Evolutionary conservation across 2,113 vertebrate species (phyloP), one percentile per base, ranked within the genome.

Genomic region (Leptobrachium leishanense): DNA sequence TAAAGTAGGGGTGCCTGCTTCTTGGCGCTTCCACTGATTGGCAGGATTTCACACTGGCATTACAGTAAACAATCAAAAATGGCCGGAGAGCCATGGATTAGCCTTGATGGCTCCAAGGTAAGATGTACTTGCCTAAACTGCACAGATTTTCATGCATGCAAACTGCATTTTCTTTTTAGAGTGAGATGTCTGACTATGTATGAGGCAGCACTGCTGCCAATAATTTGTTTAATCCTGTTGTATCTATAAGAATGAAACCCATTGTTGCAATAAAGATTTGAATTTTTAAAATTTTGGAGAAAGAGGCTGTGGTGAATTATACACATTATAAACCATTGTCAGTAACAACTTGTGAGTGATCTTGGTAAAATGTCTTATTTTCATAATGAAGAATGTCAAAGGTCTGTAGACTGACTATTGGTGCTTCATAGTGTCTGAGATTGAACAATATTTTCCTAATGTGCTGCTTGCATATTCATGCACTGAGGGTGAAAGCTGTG

Each of bases 231-330:
- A 73, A 85, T 83, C 41, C 88, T 12, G 55, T 59, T 72, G 74
- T 88, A 89, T 80, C 82, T 84, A 75, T 84, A 85, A 82, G 88
- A 88, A 86, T 81, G 83, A 84, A 85, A 85, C 43, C 89, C 86
- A 87, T 88, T 89, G 88, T 87, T 90, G 88, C 88, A 91, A 89
- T 90, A 91, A 86, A 92, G 91, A 91, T 91, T 88, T 89, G 87
- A 89, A 91, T 84, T 92, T 92, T 91, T 90, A 20, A 1, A 90
- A 91, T 91, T 90, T 89, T 84, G 90, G 83, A 88, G 87, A 87
- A 89, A 89, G 13, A 87, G 68, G 81, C 87, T 90, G 88, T 90
- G 87, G 88, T 86, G 82, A 86, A 64, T 88, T 12, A 85, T 50
- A 31, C 20, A 31, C 20, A 31, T 31, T 31, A 50, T 77, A 89